Base-by-base conservation (phyloP, 2,888 invertebrate genomes). In the Parapristionchus giblindavisi region DNA sequence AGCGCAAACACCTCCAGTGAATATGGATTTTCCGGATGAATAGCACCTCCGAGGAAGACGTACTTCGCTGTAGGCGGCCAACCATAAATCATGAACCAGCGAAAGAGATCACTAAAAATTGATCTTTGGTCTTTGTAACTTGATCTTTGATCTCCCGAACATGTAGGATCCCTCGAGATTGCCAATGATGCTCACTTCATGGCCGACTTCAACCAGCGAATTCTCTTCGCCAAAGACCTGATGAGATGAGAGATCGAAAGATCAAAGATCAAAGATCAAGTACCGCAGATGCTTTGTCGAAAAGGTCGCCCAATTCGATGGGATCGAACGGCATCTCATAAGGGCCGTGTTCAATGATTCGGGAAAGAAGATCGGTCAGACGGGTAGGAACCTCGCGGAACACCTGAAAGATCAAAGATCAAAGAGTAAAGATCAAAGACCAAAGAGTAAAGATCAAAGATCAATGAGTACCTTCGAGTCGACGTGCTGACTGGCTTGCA, bases 311-410 rank as follows among this genome's bases (percentile, higher is more conserved):
- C 54, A 70, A 27, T 70, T 70, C 70, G 36, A 24, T 54, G 11
- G 54, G 54, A 32, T 70, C 70, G 21, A 54, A 54, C 17, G 38
- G 43, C 8, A 54, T 38, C 34, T 54, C 27, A 36, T 70, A 70
- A 27, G 70, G 70, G 14, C 70, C 70, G 11, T 54, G 54, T 24
- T 70, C 70, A 40, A 70, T 54, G 8, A 70, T n/a, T 38, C 70
- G 70, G 2, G 36, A 11, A 1, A 70, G 54, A 1, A 70, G 70
- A 27, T 70, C 70, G 29, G 70, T 54, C 54, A 70, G 38, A 52
- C 70, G 52, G 32, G 54, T 70, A 2, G 70, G 70, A 36, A 54
- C 54, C 27, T 36, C 38, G 32, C 70, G 70, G 27, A 54, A 36
- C 8, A 36, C 40, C 65, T 65, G 43, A 32, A 14, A 54, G 54